Conservation (phyloP, 1,140 invertebrate species). For the Bombyx mandarina region DNA sequence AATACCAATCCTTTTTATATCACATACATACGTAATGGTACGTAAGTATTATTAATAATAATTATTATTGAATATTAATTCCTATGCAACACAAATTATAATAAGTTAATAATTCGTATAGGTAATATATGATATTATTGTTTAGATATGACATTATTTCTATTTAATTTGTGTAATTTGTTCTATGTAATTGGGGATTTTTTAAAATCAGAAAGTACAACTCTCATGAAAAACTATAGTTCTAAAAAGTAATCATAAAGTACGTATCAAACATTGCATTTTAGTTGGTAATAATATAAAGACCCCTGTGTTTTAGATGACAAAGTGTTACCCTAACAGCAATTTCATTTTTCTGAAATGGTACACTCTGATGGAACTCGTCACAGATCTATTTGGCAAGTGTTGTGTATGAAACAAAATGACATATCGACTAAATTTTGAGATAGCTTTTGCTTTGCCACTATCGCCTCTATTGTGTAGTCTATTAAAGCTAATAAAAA, state of each 20-base stretch:
- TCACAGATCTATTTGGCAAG: constrained; percentile 65
- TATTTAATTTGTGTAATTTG: too few relatives aligned
- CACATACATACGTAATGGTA: neutral
- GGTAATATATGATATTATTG: neutral
- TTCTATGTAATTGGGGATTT: too few relatives aligned
- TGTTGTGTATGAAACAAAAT: constrained; percentile 65
- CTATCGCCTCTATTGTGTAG: too few relatives aligned
- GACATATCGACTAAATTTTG: constrained; percentile 39
- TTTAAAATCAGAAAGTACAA: too few relatives aligned
- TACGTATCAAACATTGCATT: neutral
- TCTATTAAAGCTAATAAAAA: too few relatives aligned
- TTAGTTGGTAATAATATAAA: constrained; percentile 1
- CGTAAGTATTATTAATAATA: neutral
- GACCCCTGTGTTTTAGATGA: constrained; percentile 6
- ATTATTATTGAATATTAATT: neutral
- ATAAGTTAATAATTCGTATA: neutral
- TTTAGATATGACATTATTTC: too few relatives aligned
- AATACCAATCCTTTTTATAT: neutral
- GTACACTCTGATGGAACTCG: constrained; percentile 46
- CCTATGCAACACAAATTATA: neutral
- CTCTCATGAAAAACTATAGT: too few relatives aligned
- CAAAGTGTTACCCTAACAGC: constrained; percentile 47
- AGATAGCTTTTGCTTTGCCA: neutral
- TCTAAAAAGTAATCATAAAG: too few relatives aligned
- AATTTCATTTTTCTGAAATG: constrained; percentile 68